phyloP scores from a whole-genome alignment of 1,140 invertebrate genomes.

The Leptopilina boulardi region DNA sequence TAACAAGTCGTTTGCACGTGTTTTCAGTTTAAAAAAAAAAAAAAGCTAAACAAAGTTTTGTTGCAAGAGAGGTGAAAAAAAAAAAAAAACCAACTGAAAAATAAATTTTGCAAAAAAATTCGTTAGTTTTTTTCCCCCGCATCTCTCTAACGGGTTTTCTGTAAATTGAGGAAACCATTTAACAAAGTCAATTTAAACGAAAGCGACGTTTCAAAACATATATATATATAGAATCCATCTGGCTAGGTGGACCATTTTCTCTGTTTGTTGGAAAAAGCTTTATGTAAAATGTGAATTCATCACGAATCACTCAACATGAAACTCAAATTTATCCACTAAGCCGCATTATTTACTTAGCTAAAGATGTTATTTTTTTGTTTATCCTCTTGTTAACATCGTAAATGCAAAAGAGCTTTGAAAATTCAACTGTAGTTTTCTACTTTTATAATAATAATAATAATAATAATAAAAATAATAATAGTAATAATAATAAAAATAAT shows the following conservation, averaged over 20 bases:
- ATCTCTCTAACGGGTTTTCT: background rate
- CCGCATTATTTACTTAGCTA: background rate
- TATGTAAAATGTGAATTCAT: conserved; percentile 6
- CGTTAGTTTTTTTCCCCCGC: background rate
- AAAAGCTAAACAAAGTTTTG: background rate
- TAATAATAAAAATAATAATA: too few species aligned
- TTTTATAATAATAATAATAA: too few species aligned
- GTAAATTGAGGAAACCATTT: background rate
- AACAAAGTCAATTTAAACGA: conserved; percentile 10
- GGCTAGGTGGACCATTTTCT: background rate
- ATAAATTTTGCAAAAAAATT: conserved; percentile 11
- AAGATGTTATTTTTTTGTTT: background rate
- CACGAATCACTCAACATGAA: background rate
- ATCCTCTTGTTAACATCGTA: too few species aligned
- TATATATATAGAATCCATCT: conserved; percentile 9
- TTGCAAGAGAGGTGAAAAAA: background rate
- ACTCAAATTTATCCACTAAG: background rate
- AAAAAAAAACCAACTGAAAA: too few species aligned
- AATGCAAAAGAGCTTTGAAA: too few species aligned
- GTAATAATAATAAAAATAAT: too few species aligned
- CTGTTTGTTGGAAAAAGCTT: background rate
- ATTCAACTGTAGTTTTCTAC: too few species aligned
- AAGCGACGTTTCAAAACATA: background rate
- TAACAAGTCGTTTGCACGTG: background rate
- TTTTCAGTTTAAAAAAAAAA: background rate